Base-by-base conservation (phyloP, 2,888 invertebrate genomes). In the Brachynemurus nebulosus region DNA sequence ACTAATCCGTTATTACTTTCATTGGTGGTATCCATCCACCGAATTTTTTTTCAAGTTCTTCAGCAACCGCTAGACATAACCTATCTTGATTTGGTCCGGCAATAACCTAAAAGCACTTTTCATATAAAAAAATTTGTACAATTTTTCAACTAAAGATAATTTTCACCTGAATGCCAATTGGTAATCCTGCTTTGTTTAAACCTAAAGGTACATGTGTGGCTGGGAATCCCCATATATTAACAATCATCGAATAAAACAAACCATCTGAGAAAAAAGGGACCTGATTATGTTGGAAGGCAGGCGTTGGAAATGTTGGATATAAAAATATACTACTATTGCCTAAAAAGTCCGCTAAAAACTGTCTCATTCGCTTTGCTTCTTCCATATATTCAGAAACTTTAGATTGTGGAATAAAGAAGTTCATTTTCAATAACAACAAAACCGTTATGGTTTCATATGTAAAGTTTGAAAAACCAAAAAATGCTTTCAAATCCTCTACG, bases 191-290 rank as follows among this genome's bases (percentile, higher is more conserved):
- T 1, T 68, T 66, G 42, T 78, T 75, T n/a, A 86, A 62, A 1
- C 82, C 85, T 44, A 90, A 68, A 4, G 90, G 89, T 53, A 86
- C 86, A 49, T 84, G 82, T 1, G 90, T 90, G 0, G 81, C 86
- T 1, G 91, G 91, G 44, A 90, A 63, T 3, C 86, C 88, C 11
- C 90, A 63, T 1, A 80, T 74, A 59, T 89, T 91, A 62, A 90
- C 89, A 49, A 89, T 76, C 7, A 79, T 80, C 56, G 86, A 72
- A 59, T 88, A 89, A 17, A 79, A 74, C 55, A 78, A 78, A 65
- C 88, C 83, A 41, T 80, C 68, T 38, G 83, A 68, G 57, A 75
- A 77, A 51, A 74, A 70, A 50, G 76, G 69, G 16, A 78, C 72
- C 50, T 80, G 73, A 54, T 77, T 72, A 59, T 83, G 83, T 51